Base-by-base conservation (phyloP, 1,140 invertebrate species). In the Telenomus remus region DNA sequence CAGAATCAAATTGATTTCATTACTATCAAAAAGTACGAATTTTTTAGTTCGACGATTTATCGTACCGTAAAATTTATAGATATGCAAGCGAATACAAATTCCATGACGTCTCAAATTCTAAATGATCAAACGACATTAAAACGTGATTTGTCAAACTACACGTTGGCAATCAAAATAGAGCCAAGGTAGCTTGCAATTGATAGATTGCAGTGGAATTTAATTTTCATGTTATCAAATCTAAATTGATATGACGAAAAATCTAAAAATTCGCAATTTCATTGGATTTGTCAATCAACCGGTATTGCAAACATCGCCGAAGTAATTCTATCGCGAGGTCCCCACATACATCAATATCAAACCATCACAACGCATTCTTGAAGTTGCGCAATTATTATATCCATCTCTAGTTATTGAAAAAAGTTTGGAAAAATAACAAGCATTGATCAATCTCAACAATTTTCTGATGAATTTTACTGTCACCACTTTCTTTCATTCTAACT, bases 221-320 rank as follows among this genome's bases (percentile, higher is more conserved):
- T 78, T 78, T 70, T 19, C 70, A 42, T 63, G 55, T 73, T 71
- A 78, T 70, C 76, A 64, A 70, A 69, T 73, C 60, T 69, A 73
- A 73, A 78, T 71, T 61, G 74, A 73, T 70, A 74, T 46, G 75
- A 72, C 65, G 75, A 65, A 69, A 69, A 59, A 70, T 68, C 14
- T 68, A 57, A 70, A 78, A 74, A 74, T 78, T 70, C 70, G 70
- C 76, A 74, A 74, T 74, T 74, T 70, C 76, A 78, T 78, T 78
- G 64, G 57, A 78, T 27, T 74, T 69, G 68, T 61, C 60, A 78
- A 70, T 78, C 70, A 70, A 78, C 49, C 35, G 55, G 65, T 19
- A 70, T 70, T 66, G 69, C 75, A 65, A 65, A 77, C 64, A 70
- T 73, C 64, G 59, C 11, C 42, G 46, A 68, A 72, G 71, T 56